phyloP scores from a whole-genome alignment of 2,888 invertebrate species.

The Drosophila aldrichi region DNA sequence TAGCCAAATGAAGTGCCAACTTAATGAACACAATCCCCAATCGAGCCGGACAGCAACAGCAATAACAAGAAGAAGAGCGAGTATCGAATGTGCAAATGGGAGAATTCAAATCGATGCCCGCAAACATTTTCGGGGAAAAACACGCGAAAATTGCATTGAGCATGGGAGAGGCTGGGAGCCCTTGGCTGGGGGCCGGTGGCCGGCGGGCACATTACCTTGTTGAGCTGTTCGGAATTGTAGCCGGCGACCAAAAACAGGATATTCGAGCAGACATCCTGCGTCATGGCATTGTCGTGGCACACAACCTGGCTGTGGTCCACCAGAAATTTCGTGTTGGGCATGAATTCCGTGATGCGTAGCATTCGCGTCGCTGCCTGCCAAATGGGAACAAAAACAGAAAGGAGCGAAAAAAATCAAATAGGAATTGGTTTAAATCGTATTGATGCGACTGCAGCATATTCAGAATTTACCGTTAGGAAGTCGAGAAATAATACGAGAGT shows the following conservation, averaged over 20 bases:
- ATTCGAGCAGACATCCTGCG: constrained; percentile 87
- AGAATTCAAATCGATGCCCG: constrained; percentile 42
- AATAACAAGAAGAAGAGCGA: background rate
- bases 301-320: constrained; percentile 85
- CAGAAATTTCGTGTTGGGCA: constrained; percentile 84
- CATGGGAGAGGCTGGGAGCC: background rate
- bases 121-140: constrained; percentile 44
- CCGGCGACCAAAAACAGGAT: constrained; percentile 88
- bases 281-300: constrained; percentile 86
- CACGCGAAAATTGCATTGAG: constrained; percentile 18
- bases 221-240: constrained; percentile 87
- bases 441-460: constrained; percentile 5
- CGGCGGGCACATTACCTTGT: constrained; percentile 85
- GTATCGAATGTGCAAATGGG: constrained; percentile 22
- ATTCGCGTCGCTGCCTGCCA: constrained; percentile 83
- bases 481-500: constrained; percentile 84
- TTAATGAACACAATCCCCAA: constrained; percentile 49
- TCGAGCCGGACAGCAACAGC: constrained; percentile 2
- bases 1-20: constrained; percentile 64
- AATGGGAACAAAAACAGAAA: background rate
- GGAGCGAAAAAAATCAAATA: background rate
- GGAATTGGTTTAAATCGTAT: constrained; percentile 16
- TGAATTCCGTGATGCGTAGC: constrained; percentile 84
- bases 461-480: constrained; percentile 80
- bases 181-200: background rate